Evolutionary conservation across 2,113 vertebrate species (phyloP).

Genomic region (Hippocampus guttulatus): DNA sequence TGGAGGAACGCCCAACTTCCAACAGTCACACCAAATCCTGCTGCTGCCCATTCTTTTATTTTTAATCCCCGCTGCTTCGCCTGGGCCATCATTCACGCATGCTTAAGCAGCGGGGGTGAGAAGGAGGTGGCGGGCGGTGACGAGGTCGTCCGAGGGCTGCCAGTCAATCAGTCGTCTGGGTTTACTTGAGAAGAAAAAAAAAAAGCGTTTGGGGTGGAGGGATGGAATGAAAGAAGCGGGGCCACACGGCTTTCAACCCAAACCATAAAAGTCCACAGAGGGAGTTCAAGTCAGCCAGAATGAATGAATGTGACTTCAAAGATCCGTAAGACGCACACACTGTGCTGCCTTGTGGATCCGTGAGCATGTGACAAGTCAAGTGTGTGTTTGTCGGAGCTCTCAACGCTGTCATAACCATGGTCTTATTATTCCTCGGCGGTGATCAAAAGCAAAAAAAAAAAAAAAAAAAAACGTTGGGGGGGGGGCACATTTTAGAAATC

Average conservation of each 20-base stretch:
- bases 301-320: background rate
- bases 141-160: slow-evolving; percentile 16
- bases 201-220: background rate
- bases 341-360: background rate
- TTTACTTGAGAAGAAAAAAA: slow-evolving; percentile 4
- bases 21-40: slow-evolving; percentile 56
- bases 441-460: background rate
- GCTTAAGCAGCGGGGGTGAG: slow-evolving; percentile 46
- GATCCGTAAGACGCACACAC: background rate
- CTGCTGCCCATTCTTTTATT: slow-evolving; percentile 44
- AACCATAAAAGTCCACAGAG: slow-evolving; percentile 28
- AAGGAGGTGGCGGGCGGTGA: slow-evolving; percentile 23
- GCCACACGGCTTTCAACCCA: slow-evolving; percentile 50
- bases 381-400: background rate
- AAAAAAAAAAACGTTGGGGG: background rate
- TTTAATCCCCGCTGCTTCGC: slow-evolving; percentile 48
- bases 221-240: slow-evolving; percentile 43
- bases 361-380: slow-evolving; percentile 4
- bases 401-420: background rate
- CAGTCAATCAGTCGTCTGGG: slow-evolving; percentile 46
- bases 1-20: slow-evolving; percentile 59
- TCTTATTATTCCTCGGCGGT: background rate
- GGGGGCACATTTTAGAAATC: background rate
- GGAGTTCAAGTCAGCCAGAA: slow-evolving; percentile 9
- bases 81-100: slow-evolving; percentile 52